phyloP scores from a whole-genome alignment of 2,797 vertebrate species.

The Cygnus olor region DNA sequence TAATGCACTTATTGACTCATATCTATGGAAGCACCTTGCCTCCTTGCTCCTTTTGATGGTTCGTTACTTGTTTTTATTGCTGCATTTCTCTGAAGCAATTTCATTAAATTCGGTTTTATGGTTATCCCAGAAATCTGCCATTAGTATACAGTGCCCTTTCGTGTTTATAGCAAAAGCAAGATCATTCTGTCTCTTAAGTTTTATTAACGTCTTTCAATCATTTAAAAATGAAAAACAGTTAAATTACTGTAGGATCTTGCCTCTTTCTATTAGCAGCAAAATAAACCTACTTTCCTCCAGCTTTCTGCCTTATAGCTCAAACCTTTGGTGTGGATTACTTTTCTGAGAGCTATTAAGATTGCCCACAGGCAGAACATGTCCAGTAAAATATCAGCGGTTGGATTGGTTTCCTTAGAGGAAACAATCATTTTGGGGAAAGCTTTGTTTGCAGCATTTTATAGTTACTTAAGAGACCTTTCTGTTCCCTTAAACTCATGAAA shows the following conservation, averaged over 20 bases:
- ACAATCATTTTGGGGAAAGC: not conserved
- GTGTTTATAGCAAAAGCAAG: not conserved
- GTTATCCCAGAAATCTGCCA: conserved; percentile 19
- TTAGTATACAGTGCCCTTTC: conserved; percentile 17
- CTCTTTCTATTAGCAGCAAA: conserved; percentile 43
- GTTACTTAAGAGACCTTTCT: conserved; percentile 8
- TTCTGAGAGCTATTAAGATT: conserved; percentile 48
- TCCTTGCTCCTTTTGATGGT: conserved; percentile 16
- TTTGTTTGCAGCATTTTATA: conserved; percentile 16
- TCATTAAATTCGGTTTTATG: conserved; percentile 45
- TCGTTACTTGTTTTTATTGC: conserved; percentile 45
- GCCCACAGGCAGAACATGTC: conserved; percentile 37
- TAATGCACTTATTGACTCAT: conserved; percentile 16
- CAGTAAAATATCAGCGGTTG: conserved; percentile 27
- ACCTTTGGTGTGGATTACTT: conserved; percentile 38
- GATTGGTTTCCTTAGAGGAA: conserved; percentile 14
- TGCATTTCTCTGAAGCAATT: conserved; percentile 50
- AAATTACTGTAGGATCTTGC: conserved; percentile 6
- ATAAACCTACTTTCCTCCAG: conserved; percentile 53
- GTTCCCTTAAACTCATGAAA: not conserved
- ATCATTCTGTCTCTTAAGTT: conserved; percentile 25
- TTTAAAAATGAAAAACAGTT: not conserved
- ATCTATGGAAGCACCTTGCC: conserved; percentile 40
- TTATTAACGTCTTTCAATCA: conserved; percentile 39
- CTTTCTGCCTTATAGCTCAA: conserved; percentile 34